Percentiles rank a stretch among this genome's conserved stretches.
Conservation (phyloP, 2,113 vertebrate genomes). For the Dasypus novemcinctus region DNA sequence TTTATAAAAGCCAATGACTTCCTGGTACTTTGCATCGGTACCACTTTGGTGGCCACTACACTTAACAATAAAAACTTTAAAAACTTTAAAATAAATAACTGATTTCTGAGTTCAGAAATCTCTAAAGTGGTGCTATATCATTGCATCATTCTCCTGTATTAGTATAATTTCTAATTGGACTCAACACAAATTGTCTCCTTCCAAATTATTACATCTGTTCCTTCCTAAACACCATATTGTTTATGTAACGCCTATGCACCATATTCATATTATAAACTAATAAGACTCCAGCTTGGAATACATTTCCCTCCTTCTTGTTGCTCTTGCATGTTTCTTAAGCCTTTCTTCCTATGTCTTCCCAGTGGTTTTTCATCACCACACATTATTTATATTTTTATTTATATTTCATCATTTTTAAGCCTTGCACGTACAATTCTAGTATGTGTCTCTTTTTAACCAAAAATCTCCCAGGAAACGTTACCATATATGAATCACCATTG, state of each 20-base stretch:
- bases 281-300: not conserved
- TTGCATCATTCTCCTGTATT: not conserved
- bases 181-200: not conserved
- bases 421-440: not conserved
- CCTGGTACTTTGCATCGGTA: too few species aligned
- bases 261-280: not conserved
- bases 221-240: not conserved
- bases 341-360: not conserved
- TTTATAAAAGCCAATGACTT: too few species aligned
- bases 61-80: not conserved
- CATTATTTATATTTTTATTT: not conserved
- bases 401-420: not conserved
- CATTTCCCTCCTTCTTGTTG: not conserved
- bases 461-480: not conserved
- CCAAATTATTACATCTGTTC: not conserved
- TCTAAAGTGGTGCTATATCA: not conserved
- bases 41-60: too few species aligned
- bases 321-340: not conserved
- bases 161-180: not conserved
- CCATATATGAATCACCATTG: not conserved
- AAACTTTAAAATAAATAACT: not conserved
- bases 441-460: not conserved
- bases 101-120: not conserved
- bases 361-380: not conserved
- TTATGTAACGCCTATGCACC: not conserved